Percentiles rank a stretch among this genome's conserved stretches.
phyloP scores from a whole-genome alignment of 2,797 vertebrate species.

The Sphaeramia orbicularis region DNA sequence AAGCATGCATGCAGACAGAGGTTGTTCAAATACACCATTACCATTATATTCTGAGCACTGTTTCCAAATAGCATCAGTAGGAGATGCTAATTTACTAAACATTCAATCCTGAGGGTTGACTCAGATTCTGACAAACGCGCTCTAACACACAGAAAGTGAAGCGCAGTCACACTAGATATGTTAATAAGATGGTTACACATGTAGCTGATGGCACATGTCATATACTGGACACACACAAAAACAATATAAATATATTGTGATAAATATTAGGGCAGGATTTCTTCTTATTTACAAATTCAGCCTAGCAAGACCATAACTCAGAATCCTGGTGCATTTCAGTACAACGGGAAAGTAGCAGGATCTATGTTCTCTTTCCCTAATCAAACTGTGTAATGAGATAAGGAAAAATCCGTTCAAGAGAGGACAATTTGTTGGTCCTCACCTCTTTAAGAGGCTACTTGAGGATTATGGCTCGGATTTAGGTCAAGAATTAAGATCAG shows the following conservation, averaged over 20 bases:
- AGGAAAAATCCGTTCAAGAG: conserved; percentile 35
- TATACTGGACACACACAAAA: background rate
- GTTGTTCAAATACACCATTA: conserved; percentile 1
- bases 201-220: background rate
- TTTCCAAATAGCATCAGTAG: conserved; percentile 64
- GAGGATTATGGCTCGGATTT: conserved; percentile 32
- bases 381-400: conserved; percentile 43
- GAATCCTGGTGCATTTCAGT: background rate
- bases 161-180: background rate
- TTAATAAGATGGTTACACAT: background rate
- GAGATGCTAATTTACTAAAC: conserved; percentile 60
- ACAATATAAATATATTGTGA: background rate
- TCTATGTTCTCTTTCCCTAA: background rate
- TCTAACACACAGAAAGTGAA: background rate
- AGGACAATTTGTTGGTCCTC: conserved; percentile 21
- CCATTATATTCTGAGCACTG: conserved; percentile 39
- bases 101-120: conserved; percentile 49
- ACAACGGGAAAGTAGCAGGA: background rate
- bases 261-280: too few species aligned
- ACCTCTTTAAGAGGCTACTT: conserved; percentile 39
- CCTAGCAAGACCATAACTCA: too few species aligned
- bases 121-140: conserved; percentile 43
- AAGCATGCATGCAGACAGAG: conserved; percentile 2
- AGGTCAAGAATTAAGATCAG: conserved; percentile 41
- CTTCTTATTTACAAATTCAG: too few species aligned